Evolutionary conservation across 1,140 invertebrate genomes (phyloP).

Genomic region (Bombyx mori): DNA sequence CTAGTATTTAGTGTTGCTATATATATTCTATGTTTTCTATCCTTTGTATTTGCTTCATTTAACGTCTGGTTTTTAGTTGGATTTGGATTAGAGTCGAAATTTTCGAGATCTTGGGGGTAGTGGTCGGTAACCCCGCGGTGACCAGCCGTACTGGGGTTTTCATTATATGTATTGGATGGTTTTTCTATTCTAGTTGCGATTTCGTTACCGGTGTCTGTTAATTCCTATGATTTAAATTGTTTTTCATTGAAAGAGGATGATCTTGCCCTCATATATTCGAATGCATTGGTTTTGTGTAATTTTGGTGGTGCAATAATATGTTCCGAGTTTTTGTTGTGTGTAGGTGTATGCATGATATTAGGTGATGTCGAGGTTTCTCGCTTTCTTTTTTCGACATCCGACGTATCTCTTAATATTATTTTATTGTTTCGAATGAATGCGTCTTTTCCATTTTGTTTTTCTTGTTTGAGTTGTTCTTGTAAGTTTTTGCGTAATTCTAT

Average conservation of each 20-base stretch:
- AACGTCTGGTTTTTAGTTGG: not conserved
- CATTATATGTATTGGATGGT: not conserved
- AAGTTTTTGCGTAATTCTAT: not conserved
- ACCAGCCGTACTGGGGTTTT: constrained; percentile 12
- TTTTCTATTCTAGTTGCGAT: not conserved
- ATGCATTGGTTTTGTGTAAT: too few species aligned
- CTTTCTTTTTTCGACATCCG: not conserved
- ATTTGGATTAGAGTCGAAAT: too few species aligned
- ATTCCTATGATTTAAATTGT: constrained; percentile 10
- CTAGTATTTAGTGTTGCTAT: constrained; percentile 13
- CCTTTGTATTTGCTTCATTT: not conserved
- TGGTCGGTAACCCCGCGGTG: constrained; percentile 11
- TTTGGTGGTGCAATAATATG: too few species aligned
- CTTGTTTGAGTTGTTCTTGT: not conserved
- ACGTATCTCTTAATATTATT: not conserved
- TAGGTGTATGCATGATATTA: not conserved
- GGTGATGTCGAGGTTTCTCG: not conserved
- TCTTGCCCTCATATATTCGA: too few species aligned
- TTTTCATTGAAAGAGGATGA: too few species aligned
- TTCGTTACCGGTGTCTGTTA: constrained; percentile 9
- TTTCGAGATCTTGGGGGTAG: constrained; percentile 5
- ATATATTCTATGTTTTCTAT: not conserved
- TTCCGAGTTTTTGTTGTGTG: too few species aligned
- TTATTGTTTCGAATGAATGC: not conserved
- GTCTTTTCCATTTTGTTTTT: too few species aligned